Conservation (phyloP, 2,888 invertebrate genomes). For the Halictus quadricinctus region DNA sequence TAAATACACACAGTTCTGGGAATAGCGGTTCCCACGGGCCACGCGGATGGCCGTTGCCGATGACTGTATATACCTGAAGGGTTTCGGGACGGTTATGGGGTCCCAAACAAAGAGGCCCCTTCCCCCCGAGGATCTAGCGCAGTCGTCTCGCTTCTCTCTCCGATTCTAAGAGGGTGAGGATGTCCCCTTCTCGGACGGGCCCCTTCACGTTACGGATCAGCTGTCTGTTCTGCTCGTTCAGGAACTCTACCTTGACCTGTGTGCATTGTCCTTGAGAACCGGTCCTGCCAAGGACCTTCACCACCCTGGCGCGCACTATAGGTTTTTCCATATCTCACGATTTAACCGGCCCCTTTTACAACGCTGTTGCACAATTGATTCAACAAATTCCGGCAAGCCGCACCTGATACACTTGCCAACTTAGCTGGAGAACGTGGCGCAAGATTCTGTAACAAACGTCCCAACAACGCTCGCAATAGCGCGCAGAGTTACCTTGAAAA, state of each 20-base stretch:
- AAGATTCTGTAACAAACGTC: conserved; percentile 6
- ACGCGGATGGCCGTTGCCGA: not conserved
- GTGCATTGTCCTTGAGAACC: conserved; percentile 99
- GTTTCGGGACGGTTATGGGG: not conserved
- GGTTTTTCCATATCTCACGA: conserved; percentile 89
- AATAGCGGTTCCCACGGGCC: not conserved
- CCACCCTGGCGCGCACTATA: conserved; percentile 94
- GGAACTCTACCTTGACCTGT: conserved; percentile 99
- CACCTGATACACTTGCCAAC: conserved; percentile 39
- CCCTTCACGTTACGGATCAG: conserved; percentile 99
- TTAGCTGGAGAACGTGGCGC: conserved; percentile 13
- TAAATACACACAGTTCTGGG: not conserved
- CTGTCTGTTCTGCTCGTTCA: conserved; percentile 97
- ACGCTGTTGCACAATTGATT: conserved; percentile 21
- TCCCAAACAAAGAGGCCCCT: not conserved
- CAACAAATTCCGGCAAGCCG: conserved; percentile 2
- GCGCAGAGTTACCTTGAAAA: not conserved
- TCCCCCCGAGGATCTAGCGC: conserved; percentile 84
- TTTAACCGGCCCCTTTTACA: not conserved
- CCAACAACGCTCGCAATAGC: not conserved
- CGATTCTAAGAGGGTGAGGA: conserved; percentile 98
- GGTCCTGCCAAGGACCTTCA: conserved; percentile 98
- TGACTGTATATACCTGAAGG: conserved; percentile 17
- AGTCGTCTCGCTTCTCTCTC: conserved; percentile 99
- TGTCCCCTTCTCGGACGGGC: conserved; percentile 99